These are phyloP conservation scores for Amniataba percoides DNA, from an alignment of 2,797 vertebrate genomes.

Conservation along the genomic window DNA sequence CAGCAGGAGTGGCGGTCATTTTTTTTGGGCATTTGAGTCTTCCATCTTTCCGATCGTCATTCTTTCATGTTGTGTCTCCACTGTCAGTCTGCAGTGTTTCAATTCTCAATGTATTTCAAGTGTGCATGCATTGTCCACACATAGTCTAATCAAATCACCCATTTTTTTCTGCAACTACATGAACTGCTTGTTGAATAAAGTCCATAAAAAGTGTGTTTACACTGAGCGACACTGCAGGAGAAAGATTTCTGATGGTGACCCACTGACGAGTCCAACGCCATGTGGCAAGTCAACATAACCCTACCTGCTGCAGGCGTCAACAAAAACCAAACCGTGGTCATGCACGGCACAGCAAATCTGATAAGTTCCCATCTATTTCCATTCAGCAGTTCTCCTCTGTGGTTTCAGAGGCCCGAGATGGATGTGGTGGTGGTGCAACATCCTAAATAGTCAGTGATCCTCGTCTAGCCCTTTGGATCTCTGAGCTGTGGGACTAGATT, in stretches of 20 bases:
- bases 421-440: background rate
- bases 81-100: background rate
- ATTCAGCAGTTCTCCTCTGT: background rate
- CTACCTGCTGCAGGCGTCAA: background rate
- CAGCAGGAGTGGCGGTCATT: conserved; percentile 35
- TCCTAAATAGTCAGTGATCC: background rate
- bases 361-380: background rate
- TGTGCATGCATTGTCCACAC: background rate
- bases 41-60: background rate
- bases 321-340: background rate
- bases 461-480: conserved; percentile 8
- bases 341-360: background rate
- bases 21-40: conserved; percentile 27
- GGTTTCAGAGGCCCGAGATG: background rate
- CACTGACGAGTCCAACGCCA: background rate
- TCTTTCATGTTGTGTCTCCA: background rate
- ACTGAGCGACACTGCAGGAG: background rate
- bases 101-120: background rate
- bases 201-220: conserved; percentile 15
- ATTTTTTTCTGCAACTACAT: background rate
- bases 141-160: background rate
- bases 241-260: background rate
- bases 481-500: conserved; percentile 21
- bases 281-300: background rate
- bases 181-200: background rate